Evolutionary conservation across 2,113 vertebrate species (phyloP).

Genomic region (Tragelaphus buxtoni): DNA sequence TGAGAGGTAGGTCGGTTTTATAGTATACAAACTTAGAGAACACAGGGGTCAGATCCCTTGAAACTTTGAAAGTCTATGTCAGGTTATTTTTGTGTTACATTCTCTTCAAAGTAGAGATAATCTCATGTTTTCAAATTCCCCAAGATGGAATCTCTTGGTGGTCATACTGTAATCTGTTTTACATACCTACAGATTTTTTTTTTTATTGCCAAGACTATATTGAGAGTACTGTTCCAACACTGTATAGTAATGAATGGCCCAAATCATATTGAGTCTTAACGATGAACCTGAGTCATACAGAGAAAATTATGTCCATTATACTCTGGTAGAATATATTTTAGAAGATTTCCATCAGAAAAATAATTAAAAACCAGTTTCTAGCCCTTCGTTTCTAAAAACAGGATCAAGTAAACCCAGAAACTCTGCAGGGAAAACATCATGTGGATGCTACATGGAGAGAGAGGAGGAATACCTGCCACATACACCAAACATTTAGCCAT

Average conservation of each 20-base stretch:
- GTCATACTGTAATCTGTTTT: conserved; percentile 31
- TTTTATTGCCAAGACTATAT: neutral
- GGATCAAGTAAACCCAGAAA: conserved; percentile 39
- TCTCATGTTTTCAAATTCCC: conserved; percentile 4
- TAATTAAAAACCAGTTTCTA: conserved; percentile 11
- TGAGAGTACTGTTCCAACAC: conserved; percentile 18
- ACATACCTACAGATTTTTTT: conserved; percentile 17
- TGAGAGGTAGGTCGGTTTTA: conserved; percentile 24
- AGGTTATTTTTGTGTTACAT: conserved; percentile 24
- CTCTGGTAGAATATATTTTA: neutral
- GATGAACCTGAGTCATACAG: conserved; percentile 4
- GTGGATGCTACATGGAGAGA: neutral
- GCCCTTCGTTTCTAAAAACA: conserved; percentile 43
- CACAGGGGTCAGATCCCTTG: neutral
- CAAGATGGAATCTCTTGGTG: conserved; percentile 12
- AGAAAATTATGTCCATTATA: conserved; percentile 40
- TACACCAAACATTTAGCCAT: conserved; percentile 24
- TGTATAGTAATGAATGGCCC: conserved; percentile 17
- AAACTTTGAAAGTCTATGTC: neutral
- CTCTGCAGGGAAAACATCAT: neutral
- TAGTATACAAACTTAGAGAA: conserved; percentile 5
- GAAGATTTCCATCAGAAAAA: conserved; percentile 46
- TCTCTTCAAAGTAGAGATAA: conserved; percentile 20
- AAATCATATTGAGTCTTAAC: conserved; percentile 34
- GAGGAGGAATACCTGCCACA: neutral